A percentile compares a stretch with the other conserved stretches of the same genome.
Evolutionary conservation across 2,797 vertebrate species (phyloP).

Genomic region (Phaenicophaeus curvirostris): DNA sequence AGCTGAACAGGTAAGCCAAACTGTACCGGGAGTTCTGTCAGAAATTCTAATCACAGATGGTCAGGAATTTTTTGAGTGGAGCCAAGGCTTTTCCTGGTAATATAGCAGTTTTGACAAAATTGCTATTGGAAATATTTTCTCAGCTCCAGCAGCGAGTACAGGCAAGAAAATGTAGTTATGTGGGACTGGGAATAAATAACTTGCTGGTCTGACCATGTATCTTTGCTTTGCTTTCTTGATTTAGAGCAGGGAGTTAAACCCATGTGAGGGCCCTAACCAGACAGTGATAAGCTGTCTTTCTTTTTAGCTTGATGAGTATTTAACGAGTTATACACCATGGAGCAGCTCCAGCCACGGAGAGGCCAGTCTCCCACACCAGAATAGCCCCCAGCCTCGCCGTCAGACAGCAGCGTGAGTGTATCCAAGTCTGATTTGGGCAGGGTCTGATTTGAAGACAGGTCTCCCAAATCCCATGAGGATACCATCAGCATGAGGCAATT

Average conservation of each 20-base stretch:
- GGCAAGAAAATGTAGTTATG: constrained; percentile 20
- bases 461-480: constrained; percentile 7
- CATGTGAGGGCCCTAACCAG: neutral
- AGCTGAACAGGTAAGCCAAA: neutral
- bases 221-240: neutral
- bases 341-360: neutral
- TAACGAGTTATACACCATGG: neutral
- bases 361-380: neutral
- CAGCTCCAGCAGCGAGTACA: neutral
- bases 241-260: neutral
- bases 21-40: neutral
- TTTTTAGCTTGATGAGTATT: constrained; percentile 39
- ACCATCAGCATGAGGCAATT: neutral
- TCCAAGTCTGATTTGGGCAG: neutral
- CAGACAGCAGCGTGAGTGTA: neutral
- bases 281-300: constrained; percentile 18
- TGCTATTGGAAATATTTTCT: neutral
- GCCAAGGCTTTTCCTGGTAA: constrained; percentile 14
- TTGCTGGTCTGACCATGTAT: neutral
- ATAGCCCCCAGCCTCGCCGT: neutral
- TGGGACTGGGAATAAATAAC: constrained; percentile 22
- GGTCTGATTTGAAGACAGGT: neutral
- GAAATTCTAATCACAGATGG: constrained; percentile 10
- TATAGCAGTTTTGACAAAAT: neutral
- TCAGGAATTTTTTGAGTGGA: neutral